Percentiles rank a stretch among this genome's conserved stretches.
These are phyloP conservation scores for Daphoenositta chrysoptera DNA, from an alignment of 2,113 vertebrate genomes.

Conservation along the genomic window DNA sequence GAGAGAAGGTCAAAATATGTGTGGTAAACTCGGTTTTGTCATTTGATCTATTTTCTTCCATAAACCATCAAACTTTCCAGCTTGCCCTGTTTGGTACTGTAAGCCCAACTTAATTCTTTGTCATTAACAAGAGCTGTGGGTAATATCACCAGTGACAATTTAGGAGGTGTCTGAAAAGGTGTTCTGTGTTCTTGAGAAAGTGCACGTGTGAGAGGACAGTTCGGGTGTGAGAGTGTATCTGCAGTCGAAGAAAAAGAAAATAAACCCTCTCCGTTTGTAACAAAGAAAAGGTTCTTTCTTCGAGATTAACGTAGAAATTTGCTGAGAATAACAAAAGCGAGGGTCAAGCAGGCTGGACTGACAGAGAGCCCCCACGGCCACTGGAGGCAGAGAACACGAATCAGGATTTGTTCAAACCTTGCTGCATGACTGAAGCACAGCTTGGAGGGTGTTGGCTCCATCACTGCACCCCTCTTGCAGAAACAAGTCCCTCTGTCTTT, in stretches of 20 bases:
- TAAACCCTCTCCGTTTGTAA: not conserved
- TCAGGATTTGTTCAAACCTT: not conserved
- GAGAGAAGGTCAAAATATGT: not conserved
- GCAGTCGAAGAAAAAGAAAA: not conserved
- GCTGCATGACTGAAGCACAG: not conserved
- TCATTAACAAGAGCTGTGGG: not conserved
- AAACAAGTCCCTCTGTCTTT: not conserved
- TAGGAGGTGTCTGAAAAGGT: not conserved
- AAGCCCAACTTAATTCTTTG: not conserved
- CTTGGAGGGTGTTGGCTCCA: not conserved
- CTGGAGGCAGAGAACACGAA: accelerated
- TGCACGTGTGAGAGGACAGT: not conserved
- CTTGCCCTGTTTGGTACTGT: not conserved
- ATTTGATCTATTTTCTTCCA: not conserved
- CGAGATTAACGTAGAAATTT: not conserved
- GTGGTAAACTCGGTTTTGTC: not conserved
- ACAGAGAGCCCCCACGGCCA: not conserved
- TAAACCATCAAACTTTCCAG: not conserved
- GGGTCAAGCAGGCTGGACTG: not conserved
- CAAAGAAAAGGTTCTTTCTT: not conserved
- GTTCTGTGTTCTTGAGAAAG: not conserved
- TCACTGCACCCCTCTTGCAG: not conserved
- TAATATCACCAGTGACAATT: not conserved
- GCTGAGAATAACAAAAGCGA: not conserved
- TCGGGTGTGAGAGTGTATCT: not conserved